Percentiles rank a stretch among this genome's conserved stretches.
Evolutionary conservation across 2,113 vertebrate genomes (phyloP).

Genomic region (Corythaeola cristata): DNA sequence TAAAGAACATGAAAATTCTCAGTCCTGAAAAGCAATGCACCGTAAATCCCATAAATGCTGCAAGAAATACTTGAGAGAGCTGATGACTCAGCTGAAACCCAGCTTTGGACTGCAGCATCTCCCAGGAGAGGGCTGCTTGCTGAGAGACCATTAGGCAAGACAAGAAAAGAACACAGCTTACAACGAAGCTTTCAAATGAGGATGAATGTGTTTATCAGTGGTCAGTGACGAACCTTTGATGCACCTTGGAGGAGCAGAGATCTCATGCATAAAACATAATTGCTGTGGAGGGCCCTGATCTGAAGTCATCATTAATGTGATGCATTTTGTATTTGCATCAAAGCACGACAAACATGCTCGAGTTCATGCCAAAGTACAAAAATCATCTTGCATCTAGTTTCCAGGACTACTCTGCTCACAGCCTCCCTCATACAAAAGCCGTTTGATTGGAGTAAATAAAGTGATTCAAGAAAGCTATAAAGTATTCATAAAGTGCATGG

Average conservation of each 20-base stretch:
- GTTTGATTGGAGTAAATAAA: not conserved
- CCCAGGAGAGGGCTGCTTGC: not conserved
- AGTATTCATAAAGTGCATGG: not conserved
- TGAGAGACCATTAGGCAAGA: not conserved
- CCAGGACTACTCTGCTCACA: not conserved
- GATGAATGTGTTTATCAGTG: not conserved
- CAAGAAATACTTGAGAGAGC: not conserved
- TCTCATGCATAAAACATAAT: slow-evolving; percentile 31
- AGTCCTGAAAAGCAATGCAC: not conserved
- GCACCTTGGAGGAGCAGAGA: not conserved
- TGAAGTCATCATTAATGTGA: not conserved
- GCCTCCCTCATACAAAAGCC: not conserved
- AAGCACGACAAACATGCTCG: not conserved
- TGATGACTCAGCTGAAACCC: not conserved
- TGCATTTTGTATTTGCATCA: not conserved
- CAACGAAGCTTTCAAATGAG: not conserved
- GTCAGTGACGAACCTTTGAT: slow-evolving; percentile 5
- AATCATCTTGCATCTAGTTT: not conserved
- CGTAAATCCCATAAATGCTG: not conserved
- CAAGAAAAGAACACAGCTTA: not conserved
- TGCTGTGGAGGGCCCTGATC: not conserved
- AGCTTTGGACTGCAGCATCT: not conserved
- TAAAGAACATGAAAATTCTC: not conserved
- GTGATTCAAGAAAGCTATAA: not conserved
- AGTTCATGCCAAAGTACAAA: not conserved